phyloP scores from a whole-genome alignment of 2,797 vertebrate species.

The Crax fasciolata region DNA sequence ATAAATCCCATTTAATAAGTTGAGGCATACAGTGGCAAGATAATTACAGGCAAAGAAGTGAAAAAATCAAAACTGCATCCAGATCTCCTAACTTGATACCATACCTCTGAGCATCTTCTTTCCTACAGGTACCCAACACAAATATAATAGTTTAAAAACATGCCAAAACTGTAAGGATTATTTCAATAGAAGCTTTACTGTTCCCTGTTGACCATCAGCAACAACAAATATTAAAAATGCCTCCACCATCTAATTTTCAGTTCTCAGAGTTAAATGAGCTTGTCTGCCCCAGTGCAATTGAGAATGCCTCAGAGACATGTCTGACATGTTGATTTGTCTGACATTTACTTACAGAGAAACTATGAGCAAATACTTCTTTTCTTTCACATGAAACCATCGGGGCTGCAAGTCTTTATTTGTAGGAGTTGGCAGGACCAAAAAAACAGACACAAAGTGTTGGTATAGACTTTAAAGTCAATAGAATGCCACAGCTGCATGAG shows the following conservation, averaged over 20 bases:
- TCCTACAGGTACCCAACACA: not conserved
- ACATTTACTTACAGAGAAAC: conserved; percentile 35
- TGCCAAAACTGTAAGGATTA: not conserved
- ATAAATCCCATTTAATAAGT: not conserved
- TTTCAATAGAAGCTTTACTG: not conserved
- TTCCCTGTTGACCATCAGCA: not conserved
- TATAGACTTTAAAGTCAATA: not conserved
- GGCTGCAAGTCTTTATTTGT: not conserved
- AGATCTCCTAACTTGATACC: not conserved
- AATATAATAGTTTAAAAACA: not conserved
- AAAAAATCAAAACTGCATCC: not conserved
- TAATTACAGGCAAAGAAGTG: not conserved
- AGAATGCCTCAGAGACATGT: not conserved
- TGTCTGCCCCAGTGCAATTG: not conserved
- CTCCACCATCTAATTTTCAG: not conserved
- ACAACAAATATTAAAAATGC: not conserved
- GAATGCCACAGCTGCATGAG: not conserved
- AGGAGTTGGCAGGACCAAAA: not conserved
- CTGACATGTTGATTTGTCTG: conserved; percentile 15
- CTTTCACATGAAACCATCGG: not conserved
- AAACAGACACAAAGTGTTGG: not conserved
- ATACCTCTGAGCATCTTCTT: not conserved
- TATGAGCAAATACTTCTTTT: not conserved
- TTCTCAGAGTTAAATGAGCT: not conserved
- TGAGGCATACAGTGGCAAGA: accelerated